These are phyloP conservation scores for Cosmopolites sordidus DNA, from an alignment of 2,888 invertebrate genomes.

Conservation along the genomic window DNA sequence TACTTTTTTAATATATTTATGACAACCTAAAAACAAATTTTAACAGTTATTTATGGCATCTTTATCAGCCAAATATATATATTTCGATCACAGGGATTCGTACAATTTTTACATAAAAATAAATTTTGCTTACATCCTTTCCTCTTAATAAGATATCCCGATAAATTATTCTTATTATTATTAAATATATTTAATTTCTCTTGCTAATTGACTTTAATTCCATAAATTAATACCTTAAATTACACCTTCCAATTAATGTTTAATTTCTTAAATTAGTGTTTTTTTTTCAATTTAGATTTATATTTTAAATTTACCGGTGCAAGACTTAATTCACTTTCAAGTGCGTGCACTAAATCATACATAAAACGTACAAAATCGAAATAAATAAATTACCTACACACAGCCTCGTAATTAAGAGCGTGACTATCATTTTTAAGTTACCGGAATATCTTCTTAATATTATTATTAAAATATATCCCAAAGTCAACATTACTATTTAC, in stretches of 20 bases:
- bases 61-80: constrained; percentile 31
- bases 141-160: constrained; percentile 8
- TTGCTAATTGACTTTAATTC: constrained; percentile 15
- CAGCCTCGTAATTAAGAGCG: constrained; percentile 14
- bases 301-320: no score
- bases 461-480: constrained; percentile 2
- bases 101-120: constrained; percentile 30
- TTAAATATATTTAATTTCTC: neutral
- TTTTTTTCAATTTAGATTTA: no score
- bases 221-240: no score
- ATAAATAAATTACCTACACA: constrained; percentile 15
- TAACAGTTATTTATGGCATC: constrained; percentile 31
- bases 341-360: no score
- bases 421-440: neutral
- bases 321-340: no score
- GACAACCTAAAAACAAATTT: constrained; percentile 10
- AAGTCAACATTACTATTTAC: no score
- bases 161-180: no score
- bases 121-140: constrained; percentile 14
- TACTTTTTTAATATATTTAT: neutral
- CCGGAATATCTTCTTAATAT: constrained; percentile 18
- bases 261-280: no score
- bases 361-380: no score
- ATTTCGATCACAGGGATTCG: constrained; percentile 46
- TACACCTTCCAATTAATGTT: no score